Evolutionary conservation across 1,140 invertebrate species (phyloP).

Genomic region (Mesaphorura yosii): DNA sequence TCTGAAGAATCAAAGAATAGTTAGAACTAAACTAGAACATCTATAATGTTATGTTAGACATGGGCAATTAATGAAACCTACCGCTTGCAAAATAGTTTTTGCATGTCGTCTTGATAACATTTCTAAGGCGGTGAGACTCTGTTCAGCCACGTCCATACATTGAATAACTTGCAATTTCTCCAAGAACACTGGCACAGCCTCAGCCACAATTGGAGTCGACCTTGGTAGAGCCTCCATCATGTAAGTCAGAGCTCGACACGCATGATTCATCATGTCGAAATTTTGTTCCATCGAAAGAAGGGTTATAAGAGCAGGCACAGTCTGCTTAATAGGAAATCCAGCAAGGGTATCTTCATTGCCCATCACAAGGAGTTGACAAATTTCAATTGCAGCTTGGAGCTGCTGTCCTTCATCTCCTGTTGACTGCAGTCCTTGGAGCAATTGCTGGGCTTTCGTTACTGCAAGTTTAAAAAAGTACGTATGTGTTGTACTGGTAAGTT

Average conservation of each 20-base stretch:
- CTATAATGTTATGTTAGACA: neutral
- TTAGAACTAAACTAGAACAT: neutral
- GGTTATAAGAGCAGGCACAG: slow-evolving; percentile 84
- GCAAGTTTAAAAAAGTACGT: slow-evolving; percentile 38
- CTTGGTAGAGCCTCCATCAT: slow-evolving; percentile 98
- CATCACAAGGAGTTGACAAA: slow-evolving; percentile 98
- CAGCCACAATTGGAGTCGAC: slow-evolving; percentile 88
- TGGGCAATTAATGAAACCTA: slow-evolving; percentile 38
- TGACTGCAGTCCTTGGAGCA: slow-evolving; percentile 84
- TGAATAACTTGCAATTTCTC: slow-evolving; percentile 95
- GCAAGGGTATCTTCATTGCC: slow-evolving; percentile 97
- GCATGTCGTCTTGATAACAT: slow-evolving; percentile 93
- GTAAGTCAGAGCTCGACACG: slow-evolving; percentile 92
- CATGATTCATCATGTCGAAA: slow-evolving; percentile 99
- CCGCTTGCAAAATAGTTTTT: slow-evolving; percentile 89
- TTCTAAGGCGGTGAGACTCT: slow-evolving; percentile 88
- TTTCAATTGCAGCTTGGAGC: slow-evolving; percentile 92
- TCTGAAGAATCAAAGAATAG: slow-evolving; percentile 44
- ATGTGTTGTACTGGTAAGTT: neutral
- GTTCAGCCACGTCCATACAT: slow-evolving; percentile 98
- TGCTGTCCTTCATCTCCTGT: slow-evolving; percentile 92
- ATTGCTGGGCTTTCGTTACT: slow-evolving; percentile 84
- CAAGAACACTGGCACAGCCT: slow-evolving; percentile 89
- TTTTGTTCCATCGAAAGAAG: slow-evolving; percentile 88
- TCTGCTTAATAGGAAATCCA: slow-evolving; percentile 94